Conservation (phyloP, 2,113 vertebrate genomes). For the Python bivittatus region DNA sequence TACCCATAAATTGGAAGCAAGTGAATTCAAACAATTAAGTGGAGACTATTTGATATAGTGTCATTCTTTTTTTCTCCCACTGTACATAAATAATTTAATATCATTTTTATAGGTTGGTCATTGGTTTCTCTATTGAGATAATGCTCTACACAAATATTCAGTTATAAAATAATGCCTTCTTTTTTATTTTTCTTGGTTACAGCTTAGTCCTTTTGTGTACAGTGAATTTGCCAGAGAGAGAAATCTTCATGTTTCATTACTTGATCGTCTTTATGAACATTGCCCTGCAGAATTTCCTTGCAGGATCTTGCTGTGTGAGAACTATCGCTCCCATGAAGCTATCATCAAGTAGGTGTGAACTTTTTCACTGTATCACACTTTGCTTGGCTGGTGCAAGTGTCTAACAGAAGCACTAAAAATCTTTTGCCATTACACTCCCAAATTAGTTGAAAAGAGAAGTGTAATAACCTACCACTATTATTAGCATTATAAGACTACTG, state of each 20-base stretch:
- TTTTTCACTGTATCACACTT: slow-evolving; percentile 63
- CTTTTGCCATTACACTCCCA: background rate
- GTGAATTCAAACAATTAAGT: background rate
- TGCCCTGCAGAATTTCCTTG: slow-evolving; percentile 96
- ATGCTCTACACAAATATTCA: slow-evolving; percentile 11
- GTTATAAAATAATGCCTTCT: slow-evolving; percentile 42
- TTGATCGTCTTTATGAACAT: slow-evolving; percentile 97
- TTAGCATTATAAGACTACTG: slow-evolving; percentile 10
- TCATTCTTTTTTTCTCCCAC: slow-evolving; percentile 11
- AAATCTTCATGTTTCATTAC: slow-evolving; percentile 93
- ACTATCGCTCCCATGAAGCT: slow-evolving; percentile 99
- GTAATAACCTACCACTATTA: background rate
- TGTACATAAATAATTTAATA: slow-evolving; percentile 24
- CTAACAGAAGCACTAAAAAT: background rate
- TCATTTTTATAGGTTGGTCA: slow-evolving; percentile 29
- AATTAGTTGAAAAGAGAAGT: slow-evolving; percentile 16
- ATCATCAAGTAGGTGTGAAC: slow-evolving; percentile 98
- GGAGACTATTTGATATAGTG: background rate
- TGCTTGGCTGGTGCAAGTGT: slow-evolving; percentile 27
- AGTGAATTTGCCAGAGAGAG: slow-evolving; percentile 98
- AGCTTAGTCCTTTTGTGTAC: slow-evolving; percentile 99
- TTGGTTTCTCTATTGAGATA: slow-evolving; percentile 6
- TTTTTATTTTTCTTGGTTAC: slow-evolving; percentile 70
- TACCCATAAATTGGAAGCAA: background rate
- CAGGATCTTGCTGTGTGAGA: slow-evolving; percentile 98